These are phyloP conservation scores for Malurus elegans DNA, from an alignment of 2,113 vertebrate genomes.

Conservation along the genomic window DNA sequence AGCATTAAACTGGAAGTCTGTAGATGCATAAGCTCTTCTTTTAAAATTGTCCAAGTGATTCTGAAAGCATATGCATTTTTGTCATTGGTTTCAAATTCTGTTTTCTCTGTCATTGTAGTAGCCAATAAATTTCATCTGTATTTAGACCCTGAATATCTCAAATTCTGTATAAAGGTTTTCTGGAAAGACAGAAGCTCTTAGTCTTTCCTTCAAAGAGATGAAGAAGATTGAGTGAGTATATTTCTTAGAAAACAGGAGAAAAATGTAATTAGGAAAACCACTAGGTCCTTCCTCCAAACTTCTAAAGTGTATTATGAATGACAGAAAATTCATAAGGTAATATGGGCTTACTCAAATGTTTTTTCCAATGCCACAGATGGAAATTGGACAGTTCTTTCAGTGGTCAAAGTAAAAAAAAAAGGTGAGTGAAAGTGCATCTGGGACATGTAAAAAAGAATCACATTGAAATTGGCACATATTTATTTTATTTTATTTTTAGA, in stretches of 20 bases:
- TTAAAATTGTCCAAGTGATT: background rate
- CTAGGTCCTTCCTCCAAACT: fast-evolving
- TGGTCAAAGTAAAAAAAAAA: background rate
- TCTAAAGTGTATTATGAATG: background rate
- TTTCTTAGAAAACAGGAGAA: background rate
- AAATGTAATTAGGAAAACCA: background rate
- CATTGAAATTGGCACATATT: background rate
- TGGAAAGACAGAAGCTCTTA: background rate
- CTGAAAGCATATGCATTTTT: background rate
- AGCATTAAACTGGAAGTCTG: background rate
- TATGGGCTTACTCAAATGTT: background rate
- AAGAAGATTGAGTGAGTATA: background rate
- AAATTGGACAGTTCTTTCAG: background rate
- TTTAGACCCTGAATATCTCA: background rate
- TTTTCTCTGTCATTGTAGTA: background rate
- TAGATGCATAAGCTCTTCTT: background rate
- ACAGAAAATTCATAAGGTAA: background rate
- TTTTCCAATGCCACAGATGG: background rate
- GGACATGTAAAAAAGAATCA: background rate
- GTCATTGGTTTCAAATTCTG: background rate
- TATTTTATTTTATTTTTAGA: background rate
- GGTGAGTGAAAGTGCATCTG: background rate
- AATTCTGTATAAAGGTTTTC: background rate
- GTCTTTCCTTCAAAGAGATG: background rate
- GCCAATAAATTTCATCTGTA: background rate